Evolutionary conservation across 2,797 vertebrate genomes (phyloP), one percentile per base, ranked within the genome.

Genomic region (Agapornis canus): DNA sequence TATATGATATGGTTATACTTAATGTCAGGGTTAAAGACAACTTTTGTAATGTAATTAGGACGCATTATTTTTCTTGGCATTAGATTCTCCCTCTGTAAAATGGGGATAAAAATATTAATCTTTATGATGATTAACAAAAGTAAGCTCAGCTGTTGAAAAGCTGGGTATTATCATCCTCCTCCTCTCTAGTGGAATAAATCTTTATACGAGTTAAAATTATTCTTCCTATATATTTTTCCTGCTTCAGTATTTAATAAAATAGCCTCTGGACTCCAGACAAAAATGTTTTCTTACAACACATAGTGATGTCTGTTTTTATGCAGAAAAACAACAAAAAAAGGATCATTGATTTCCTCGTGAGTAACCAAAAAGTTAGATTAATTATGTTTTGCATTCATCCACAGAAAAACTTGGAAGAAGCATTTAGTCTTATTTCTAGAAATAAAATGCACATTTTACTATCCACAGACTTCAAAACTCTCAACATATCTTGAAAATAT

Each of bases 311-410:
- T 94, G 65, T 0, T 78, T 96, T 80, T 52, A 13, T 45, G 48
- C 29, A 82, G 61, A 79, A 73, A 8, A 92, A 81, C 49, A 92
- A 68, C 51, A 77, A 69, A 81, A 35, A 39, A 35, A 29, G 39
- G 6, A 52, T 70, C 15, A 32, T 73, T 85, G 29, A 29, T 77
- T 12, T 85, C 23, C 32, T 80, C 49, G 40, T 40, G 42, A 90
- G 59, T 60, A 86, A 89, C 42, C 3, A 22, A 69, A 92, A 81
- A 48, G 15, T 86, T 60, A 71, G 60, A 85, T 37, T 47, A 71
- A 83, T 95, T 86, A 79, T 37, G 5, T 89, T 92, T 93, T 85
- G 70, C 54, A 43, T 90, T 93, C 82, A 90, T 85, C 86, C 72
- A 76, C 32, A 92, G n/a, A 80, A 68, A 79, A 91, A 70, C 15